Percentiles rank a stretch among this genome's conserved stretches.
These are phyloP conservation scores for Gryllus bimaculatus DNA, from an alignment of 1,140 invertebrate genomes.

Conservation along the genomic window DNA sequence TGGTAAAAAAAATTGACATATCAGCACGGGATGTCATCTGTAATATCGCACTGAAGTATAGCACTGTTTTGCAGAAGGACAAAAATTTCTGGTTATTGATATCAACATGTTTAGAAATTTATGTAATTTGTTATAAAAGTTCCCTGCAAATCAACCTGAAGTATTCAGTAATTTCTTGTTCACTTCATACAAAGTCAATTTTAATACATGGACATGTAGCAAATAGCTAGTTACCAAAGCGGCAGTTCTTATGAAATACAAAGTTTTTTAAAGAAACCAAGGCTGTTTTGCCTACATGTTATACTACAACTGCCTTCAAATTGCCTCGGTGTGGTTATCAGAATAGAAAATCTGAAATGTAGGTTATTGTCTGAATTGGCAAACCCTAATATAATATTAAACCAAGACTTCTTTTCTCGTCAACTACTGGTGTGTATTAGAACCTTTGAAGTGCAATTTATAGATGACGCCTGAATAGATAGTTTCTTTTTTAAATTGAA, in stretches of 20 bases:
- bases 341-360: not conserved
- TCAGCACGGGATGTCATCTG: not conserved
- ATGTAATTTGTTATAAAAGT: not conserved
- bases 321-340: not conserved
- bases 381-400: not conserved
- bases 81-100: not conserved
- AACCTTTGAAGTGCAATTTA: not conserved
- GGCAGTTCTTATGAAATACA: not conserved
- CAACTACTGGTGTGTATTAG: not conserved
- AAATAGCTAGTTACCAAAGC: not conserved
- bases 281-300: not conserved
- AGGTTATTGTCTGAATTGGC: not conserved
- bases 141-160: not conserved
- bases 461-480: conserved; percentile 1
- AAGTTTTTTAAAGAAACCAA: not conserved
- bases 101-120: not conserved
- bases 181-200: conserved; percentile 1
- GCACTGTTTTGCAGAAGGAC: not conserved
- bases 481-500: not conserved
- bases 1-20: not conserved
- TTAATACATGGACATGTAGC: not conserved
- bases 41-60: not conserved
- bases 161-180: conserved; percentile 1
- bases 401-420: not conserved
- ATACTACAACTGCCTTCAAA: not conserved